Conservation (phyloP, 1,140 invertebrate species). For the Babylonia areolata region DNA sequence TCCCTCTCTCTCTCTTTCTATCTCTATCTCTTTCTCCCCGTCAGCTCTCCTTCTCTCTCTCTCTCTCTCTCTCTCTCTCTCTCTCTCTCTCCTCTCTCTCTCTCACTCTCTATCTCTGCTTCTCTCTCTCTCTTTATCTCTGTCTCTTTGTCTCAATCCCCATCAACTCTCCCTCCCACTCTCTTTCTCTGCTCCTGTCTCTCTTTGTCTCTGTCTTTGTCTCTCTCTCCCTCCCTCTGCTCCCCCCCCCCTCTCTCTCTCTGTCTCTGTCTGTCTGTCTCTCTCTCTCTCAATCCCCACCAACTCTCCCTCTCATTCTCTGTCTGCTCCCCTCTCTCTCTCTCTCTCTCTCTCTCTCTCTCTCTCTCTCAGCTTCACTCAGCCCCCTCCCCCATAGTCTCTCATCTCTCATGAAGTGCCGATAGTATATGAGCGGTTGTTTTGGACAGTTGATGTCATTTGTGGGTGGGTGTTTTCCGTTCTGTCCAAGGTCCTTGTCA, state of each 20-base stretch:
- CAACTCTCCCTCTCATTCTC: constrained; percentile 3
- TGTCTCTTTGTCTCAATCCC: not conserved
- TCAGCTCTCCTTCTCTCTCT: not conserved
- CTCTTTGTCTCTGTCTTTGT: too few species aligned
- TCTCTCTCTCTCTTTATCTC: not conserved
- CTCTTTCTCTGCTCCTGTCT: too few species aligned
- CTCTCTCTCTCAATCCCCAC: not conserved
- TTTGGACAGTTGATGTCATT: too few species aligned
- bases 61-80: constrained; percentile 12
- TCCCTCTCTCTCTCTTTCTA: not conserved
- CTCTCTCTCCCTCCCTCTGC: not conserved
- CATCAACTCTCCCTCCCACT: too few species aligned
- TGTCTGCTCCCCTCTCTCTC: constrained; percentile 23
- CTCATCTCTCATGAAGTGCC: too few species aligned
- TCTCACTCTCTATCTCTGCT: not conserved
- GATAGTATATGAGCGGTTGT: too few species aligned
- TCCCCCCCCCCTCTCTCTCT: not conserved
- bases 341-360: constrained; percentile 23
- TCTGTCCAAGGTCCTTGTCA: too few species aligned
- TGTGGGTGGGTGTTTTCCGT: too few species aligned
- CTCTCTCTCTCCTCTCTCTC: not conserved
- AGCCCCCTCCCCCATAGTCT: too few species aligned
- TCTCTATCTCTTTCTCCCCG: not conserved
- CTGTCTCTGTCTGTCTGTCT: not conserved
- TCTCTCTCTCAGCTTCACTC: not conserved